These are phyloP conservation scores for Pygoscelis adeliae DNA, from an alignment of 2,113 vertebrate species.

Conservation along the genomic window DNA sequence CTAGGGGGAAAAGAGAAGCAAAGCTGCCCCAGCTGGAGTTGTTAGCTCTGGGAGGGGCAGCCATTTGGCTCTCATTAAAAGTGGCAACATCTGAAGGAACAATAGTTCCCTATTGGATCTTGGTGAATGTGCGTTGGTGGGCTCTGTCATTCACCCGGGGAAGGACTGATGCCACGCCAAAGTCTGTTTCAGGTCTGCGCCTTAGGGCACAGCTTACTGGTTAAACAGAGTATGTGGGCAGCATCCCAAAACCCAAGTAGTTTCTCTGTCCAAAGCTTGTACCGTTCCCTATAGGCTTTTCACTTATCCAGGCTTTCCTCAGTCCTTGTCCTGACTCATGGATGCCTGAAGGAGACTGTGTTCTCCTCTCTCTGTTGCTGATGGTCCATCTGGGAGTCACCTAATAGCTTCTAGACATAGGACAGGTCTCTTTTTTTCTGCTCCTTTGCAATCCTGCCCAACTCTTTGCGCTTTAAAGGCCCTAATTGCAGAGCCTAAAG, in stretches of 20 bases:
- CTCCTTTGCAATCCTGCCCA: background rate
- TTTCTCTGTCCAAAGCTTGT: background rate
- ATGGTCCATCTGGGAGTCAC: background rate
- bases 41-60: background rate
- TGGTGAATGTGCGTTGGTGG: background rate
- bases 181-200: background rate
- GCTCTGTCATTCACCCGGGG: background rate
- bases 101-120: background rate
- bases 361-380: background rate
- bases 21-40: constrained; percentile 37
- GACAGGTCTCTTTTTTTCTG: accelerated
- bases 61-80: background rate
- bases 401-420: background rate
- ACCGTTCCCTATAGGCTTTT: background rate
- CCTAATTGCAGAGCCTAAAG: background rate
- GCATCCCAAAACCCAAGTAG: background rate
- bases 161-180: background rate
- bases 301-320: background rate
- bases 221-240: background rate
- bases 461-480: background rate
- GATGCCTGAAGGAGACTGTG: background rate
- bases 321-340: background rate
- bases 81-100: background rate
- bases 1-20: constrained; percentile 18
- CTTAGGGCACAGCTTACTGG: background rate